Base-by-base conservation (phyloP, 2,797 vertebrate genomes). In the Coranthus polyacanthus region DNA sequence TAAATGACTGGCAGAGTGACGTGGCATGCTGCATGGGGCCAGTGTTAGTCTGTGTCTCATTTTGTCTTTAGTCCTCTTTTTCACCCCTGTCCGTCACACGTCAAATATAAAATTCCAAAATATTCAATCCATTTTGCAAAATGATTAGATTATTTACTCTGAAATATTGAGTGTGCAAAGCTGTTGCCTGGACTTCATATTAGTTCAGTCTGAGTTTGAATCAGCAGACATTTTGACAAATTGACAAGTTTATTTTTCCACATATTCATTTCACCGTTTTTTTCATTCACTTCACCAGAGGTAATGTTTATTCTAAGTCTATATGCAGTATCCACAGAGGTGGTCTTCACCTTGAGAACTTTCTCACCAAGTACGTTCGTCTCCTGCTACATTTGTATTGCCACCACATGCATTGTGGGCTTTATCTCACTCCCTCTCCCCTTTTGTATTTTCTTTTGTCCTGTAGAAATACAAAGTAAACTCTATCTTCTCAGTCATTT, bases 1-100 rank as follows among this genome's bases (percentile, higher is more conserved):
- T 81, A 79, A 82, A 72, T 75, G 74, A 78, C 68, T 64, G 70
- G 32, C 50, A 53, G 55, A 67, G 54, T 32, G 58, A 71, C 21
- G 16, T n/a, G 50, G 51, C 24, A 17, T 20, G 38, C 16, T 13
- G 24, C 43, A 60, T 17, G 32, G 36, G 38, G 18, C 65, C 55
- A 60, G 22, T 34, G 24, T 36, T 20, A 21, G 34, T 63, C 15
- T 22, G 29, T 42, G 15, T 67, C 36, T 47, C 47, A 51, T 32
- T 70, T 42, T 34, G 1, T 24, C 32, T 62, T 41, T 20, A 4
- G 50, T 34, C 22, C 9, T 12, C 15, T 34, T n/a, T 49, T 36
- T 32, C 6, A 45, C 34, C 39, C 37, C n/a, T 37, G 36, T 24
- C 41, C 17, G 32, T 64, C 59, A 17, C 47, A 20, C 29, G 11